These are phyloP conservation scores for Promerops cafer DNA, from an alignment of 2,113 vertebrate species.

Conservation along the genomic window DNA sequence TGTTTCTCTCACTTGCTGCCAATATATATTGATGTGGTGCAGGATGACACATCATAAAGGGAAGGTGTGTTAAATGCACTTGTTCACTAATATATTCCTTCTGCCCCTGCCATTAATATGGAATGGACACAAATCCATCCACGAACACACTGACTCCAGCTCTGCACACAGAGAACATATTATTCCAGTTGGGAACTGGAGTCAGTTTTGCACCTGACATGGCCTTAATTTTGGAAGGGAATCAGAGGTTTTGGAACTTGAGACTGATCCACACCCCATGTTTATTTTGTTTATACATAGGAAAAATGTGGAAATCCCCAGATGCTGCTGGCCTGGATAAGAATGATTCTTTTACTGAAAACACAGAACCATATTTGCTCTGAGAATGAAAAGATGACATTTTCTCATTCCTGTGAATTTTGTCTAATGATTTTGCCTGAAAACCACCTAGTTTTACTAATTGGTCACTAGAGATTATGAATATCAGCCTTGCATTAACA, in stretches of 20 bases:
- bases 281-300: conserved; percentile 27
- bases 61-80: background rate
- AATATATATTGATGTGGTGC: background rate
- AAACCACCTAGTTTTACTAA: background rate
- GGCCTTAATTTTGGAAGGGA: background rate
- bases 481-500: background rate
- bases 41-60: background rate
- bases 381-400: background rate
- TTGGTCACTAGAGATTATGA: background rate
- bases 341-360: background rate
- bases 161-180: background rate
- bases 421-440: background rate
- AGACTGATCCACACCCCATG: background rate
- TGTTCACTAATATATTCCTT: background rate
- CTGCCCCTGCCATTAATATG: background rate
- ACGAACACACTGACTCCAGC: background rate
- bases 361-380: background rate
- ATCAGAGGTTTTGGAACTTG: conserved; percentile 14
- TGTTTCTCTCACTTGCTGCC: background rate
- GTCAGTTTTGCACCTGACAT: background rate
- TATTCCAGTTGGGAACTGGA: background rate
- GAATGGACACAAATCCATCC: background rate
- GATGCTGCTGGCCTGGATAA: background rate
- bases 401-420: background rate
- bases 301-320: conserved; percentile 47